Evolutionary conservation across 2,113 vertebrate genomes (phyloP).

Genomic region (Myrmophylax atrothorax): DNA sequence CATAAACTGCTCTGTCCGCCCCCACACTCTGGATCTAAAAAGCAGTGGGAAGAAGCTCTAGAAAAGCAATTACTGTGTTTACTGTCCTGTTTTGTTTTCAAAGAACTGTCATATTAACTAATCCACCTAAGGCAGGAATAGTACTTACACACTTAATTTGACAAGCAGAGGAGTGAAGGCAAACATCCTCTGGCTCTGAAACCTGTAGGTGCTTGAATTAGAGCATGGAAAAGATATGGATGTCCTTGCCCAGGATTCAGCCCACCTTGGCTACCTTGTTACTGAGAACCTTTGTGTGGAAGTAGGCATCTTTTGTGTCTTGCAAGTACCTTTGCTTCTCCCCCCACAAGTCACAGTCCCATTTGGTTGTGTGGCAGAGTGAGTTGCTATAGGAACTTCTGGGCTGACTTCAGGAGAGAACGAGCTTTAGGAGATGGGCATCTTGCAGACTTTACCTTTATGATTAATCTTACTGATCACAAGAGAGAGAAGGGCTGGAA

Average conservation of each 20-base stretch:
- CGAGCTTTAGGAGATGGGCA: neutral
- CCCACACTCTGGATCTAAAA: neutral
- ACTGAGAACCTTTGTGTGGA: neutral
- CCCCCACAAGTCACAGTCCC: neutral
- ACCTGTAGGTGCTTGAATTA: neutral
- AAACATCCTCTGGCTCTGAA: neutral
- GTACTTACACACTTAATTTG: neutral
- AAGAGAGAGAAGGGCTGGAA: neutral
- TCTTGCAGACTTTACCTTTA: neutral
- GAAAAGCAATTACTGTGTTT: neutral
- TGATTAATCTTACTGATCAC: neutral
- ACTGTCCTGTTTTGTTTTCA: conserved; percentile 27
- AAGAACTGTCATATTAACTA: neutral
- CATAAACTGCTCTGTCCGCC: neutral
- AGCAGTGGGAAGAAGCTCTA: neutral
- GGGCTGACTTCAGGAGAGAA: neutral
- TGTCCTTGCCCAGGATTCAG: neutral
- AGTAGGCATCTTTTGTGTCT: neutral
- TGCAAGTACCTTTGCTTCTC: neutral
- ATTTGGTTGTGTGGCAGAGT: neutral
- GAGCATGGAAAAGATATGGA: neutral
- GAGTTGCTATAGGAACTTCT: conserved; percentile 46
- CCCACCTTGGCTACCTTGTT: neutral
- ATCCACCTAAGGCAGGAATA: neutral
- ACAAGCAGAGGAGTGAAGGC: neutral